Evolutionary conservation across 2,113 vertebrate species (phyloP).

Genomic region (Tringa solitaria): DNA sequence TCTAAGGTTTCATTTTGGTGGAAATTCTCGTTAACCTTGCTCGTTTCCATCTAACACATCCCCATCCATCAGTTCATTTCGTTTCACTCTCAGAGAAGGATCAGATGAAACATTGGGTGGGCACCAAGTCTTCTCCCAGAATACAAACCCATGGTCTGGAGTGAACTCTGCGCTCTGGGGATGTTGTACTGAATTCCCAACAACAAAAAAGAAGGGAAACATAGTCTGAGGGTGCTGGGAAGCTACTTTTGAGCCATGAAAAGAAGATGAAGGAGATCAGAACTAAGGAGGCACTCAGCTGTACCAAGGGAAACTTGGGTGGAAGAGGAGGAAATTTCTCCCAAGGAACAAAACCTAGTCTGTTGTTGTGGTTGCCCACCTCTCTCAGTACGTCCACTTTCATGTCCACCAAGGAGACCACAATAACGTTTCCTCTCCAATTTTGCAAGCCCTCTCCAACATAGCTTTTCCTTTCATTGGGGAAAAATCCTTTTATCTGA

Average conservation of each 20-base stretch:
- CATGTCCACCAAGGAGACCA: background rate
- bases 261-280: background rate
- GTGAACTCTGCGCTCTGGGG: background rate
- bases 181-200: background rate
- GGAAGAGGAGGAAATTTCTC: background rate
- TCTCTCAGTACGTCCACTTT: background rate
- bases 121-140: background rate
- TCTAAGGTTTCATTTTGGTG: background rate
- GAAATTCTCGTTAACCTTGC: background rate
- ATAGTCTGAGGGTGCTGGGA: rapidly evolving
- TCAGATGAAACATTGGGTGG: background rate
- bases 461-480: background rate
- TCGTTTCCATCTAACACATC: background rate
- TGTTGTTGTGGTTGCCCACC: background rate
- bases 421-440: background rate
- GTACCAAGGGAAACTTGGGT: background rate
- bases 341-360: background rate
- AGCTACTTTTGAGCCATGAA: background rate
- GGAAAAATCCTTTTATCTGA: background rate
- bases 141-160: rapidly evolving
- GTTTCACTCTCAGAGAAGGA: background rate
- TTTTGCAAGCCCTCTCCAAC: background rate
- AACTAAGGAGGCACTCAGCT: background rate
- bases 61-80: background rate
- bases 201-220: background rate